Evolutionary conservation across 2,888 invertebrate species (phyloP).

Genomic region (Xanthostigma xanthostigma): DNA sequence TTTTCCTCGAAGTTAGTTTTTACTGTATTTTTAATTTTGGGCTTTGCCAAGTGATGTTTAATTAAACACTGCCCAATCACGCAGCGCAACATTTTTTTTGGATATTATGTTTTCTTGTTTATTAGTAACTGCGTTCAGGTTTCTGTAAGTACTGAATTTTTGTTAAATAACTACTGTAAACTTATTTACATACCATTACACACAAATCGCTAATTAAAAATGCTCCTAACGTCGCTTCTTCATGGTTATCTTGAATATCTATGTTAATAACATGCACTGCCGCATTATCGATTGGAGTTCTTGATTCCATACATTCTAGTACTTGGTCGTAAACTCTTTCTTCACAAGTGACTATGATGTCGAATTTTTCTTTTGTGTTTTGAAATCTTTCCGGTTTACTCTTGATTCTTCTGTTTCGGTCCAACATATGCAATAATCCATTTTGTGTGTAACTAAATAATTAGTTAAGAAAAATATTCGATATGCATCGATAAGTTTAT

Average conservation of each 20-base stretch:
- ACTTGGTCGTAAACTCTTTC: slow-evolving; percentile 98
- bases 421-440: slow-evolving; percentile 94
- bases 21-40: too few relatives aligned
- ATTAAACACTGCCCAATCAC: too few relatives aligned
- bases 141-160: too few relatives aligned
- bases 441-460: slow-evolving; percentile 79
- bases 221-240: slow-evolving; percentile 97
- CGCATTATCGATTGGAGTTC: slow-evolving; percentile 64
- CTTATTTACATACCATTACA: slow-evolving; percentile 48
- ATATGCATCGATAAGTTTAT: slow-evolving; percentile 5
- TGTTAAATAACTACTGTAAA: neutral
- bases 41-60: too few relatives aligned
- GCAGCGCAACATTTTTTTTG: too few relatives aligned
- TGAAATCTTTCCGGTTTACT: slow-evolving; percentile 90
- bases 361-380: slow-evolving; percentile 73
- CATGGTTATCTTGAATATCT: slow-evolving; percentile 98
- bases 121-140: too few relatives aligned
- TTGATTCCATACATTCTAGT: slow-evolving; percentile 77
- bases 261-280: slow-evolving; percentile 95
- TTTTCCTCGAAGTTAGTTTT: too few relatives aligned
- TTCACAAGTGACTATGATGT: slow-evolving; percentile 93
- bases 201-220: slow-evolving; percentile 95
- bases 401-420: slow-evolving; percentile 92
- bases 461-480: slow-evolving; percentile 18
- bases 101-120: too few relatives aligned